phyloP scores from a whole-genome alignment of 2,797 vertebrate species.

The Rachycentron canadum region DNA sequence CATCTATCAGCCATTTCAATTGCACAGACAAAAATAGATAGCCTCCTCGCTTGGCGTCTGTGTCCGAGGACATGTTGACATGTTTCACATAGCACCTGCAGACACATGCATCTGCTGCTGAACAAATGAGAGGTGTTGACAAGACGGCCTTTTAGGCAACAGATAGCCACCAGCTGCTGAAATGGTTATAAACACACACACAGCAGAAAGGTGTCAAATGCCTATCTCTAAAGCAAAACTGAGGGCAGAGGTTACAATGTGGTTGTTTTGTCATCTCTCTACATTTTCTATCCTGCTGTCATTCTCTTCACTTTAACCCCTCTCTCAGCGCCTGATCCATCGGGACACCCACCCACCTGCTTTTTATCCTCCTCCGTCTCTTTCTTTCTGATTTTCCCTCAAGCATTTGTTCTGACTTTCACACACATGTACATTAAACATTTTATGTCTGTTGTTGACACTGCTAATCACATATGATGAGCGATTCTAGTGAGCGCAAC shows the following conservation, averaged over 20 bases:
- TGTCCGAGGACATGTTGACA: conserved; percentile 39
- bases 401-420: conserved; percentile 11
- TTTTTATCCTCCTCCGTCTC: conserved; percentile 21
- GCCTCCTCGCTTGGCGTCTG: not conserved
- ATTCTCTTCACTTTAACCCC: conserved; percentile 2
- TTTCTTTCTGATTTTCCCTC: conserved; percentile 11
- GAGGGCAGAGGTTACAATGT: conserved; percentile 38
- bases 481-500: not conserved
- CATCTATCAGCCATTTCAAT: conserved; percentile 47
- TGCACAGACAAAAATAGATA: conserved; percentile 58
- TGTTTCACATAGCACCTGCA: conserved; percentile 64
- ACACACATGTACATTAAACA: not conserved
- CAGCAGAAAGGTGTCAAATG: conserved; percentile 47
- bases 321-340: conserved; percentile 31
- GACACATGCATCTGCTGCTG: conserved; percentile 54
- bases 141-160: conserved; percentile 50
- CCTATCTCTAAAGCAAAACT: conserved; percentile 32
- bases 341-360: conserved; percentile 21
- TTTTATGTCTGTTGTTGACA: not conserved
- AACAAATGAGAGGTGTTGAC: conserved; percentile 76
- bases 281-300: conserved; percentile 1
- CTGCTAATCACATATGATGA: not conserved
- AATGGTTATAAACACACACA: conserved; percentile 40
- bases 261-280: conserved; percentile 13
- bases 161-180: conserved; percentile 64